Conservation (phyloP, 2,888 invertebrate species). For the Choristoneura rosaceana region DNA sequence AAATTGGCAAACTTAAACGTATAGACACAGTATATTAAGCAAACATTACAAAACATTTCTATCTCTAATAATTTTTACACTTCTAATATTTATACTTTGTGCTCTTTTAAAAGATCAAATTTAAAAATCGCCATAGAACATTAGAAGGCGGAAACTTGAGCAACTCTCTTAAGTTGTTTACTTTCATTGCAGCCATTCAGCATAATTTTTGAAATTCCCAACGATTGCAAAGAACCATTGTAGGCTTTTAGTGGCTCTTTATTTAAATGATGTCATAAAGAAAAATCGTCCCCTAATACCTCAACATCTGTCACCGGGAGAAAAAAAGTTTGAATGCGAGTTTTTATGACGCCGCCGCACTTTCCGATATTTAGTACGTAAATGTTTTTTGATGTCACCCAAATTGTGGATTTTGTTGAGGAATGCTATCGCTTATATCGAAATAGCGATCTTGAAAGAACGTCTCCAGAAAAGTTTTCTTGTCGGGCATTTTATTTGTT, state of each 20-base stretch:
- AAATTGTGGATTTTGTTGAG: slow-evolving; percentile 47
- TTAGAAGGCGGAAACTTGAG: not conserved
- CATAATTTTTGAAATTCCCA: slow-evolving; percentile 56
- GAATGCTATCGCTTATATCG: slow-evolving; percentile 42
- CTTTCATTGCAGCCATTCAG: slow-evolving; percentile 33
- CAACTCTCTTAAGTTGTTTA: slow-evolving; percentile 17
- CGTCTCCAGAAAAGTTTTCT: not conserved
- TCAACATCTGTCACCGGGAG: slow-evolving; percentile 75
- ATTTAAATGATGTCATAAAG: slow-evolving; percentile 79
- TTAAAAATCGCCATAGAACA: not conserved
- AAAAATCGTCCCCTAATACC: slow-evolving; percentile 73
- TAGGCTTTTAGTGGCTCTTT: slow-evolving; percentile 67
- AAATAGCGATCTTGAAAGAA: slow-evolving; percentile 27
- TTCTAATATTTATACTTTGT: too few relatives aligned
- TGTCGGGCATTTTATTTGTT: not conserved
- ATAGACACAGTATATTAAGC: not conserved
- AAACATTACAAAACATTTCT: not conserved
- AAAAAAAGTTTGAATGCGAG: slow-evolving; percentile 71
- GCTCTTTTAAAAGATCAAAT: too few relatives aligned
- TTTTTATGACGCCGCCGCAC: slow-evolving; percentile 71
- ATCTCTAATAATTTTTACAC: too few relatives aligned
- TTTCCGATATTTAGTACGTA: slow-evolving; percentile 69
- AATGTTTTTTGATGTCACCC: slow-evolving; percentile 65
- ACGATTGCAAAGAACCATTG: slow-evolving; percentile 47
- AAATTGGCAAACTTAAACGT: too few relatives aligned